Conservation (phyloP, 2,113 vertebrate species). For the Rhombomys opimus region DNA sequence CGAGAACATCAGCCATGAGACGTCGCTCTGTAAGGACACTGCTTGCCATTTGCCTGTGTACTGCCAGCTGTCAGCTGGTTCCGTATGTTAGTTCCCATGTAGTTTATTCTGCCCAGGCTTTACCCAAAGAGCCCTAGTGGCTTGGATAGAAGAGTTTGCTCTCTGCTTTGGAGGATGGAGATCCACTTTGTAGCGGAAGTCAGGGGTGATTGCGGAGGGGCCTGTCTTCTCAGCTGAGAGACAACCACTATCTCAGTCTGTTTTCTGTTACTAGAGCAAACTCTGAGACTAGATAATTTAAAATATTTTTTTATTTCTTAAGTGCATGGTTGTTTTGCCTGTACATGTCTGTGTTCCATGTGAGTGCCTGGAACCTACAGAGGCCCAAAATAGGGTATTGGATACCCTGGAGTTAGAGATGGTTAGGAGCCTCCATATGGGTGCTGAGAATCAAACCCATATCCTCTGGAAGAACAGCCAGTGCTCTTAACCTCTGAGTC, state of each 20-base stretch:
- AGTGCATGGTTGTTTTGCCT: not conserved
- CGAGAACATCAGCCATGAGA: conserved; percentile 99
- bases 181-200: not conserved
- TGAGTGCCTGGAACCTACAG: not conserved
- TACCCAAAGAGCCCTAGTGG: not conserved
- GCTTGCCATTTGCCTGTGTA: not conserved
- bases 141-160: not conserved
- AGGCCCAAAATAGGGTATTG: not conserved
- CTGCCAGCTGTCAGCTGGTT: not conserved
- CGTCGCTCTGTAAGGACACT: conserved; percentile 94
- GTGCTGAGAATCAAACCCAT: not conserved
- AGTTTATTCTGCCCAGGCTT: not conserved
- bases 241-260: not conserved
- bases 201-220: not conserved
- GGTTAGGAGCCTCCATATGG: not conserved
- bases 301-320: not conserved
- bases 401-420: not conserved
- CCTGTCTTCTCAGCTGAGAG: not conserved
- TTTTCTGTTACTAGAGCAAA: not conserved
- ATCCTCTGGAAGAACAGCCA: not conserved
- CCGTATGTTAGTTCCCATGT: not conserved
- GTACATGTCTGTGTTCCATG: not conserved
- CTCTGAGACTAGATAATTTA: not conserved
- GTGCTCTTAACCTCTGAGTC: not conserved
- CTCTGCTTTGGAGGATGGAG: not conserved